Conservation (phyloP, 2,797 vertebrate genomes). For the Sus cebifrons region DNA sequence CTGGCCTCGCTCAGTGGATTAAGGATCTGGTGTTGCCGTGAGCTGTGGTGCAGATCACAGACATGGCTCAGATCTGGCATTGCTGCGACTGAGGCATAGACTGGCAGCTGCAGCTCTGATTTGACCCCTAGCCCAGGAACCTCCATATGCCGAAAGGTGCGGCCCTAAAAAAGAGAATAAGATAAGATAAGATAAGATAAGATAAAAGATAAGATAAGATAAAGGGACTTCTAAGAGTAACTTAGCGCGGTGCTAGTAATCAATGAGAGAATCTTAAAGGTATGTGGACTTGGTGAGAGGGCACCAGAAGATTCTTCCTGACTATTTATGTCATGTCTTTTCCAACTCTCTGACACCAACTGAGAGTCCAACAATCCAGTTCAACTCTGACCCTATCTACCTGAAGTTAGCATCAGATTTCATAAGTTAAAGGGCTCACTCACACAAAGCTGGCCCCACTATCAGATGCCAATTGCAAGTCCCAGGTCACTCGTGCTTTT, state of each 20-base stretch:
- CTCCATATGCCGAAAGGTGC: no score
- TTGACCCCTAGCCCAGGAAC: no score
- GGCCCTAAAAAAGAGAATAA: no score
- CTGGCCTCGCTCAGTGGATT: no score
- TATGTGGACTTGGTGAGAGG: not conserved
- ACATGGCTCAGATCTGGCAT: no score
- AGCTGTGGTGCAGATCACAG: no score
- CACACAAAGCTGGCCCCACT: not conserved
- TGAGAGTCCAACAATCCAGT: not conserved
- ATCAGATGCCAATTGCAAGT: not conserved
- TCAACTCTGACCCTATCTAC: not conserved
- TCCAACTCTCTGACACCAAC: not conserved
- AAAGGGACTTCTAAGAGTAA: not conserved
- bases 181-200: no score
- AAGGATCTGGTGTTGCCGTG: no score
- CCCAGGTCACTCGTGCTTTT: not conserved
- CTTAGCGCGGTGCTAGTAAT: not conserved
- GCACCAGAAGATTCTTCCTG: not conserved
- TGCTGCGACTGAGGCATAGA: no score
- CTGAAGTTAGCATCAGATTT: not conserved
- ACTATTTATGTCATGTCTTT: not conserved
- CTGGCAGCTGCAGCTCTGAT: no score
- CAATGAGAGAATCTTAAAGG: not conserved
- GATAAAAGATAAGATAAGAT: no score
- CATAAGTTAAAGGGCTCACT: not conserved